A percentile compares a stretch with the other conserved stretches of the same genome.
Evolutionary conservation across 2,888 invertebrate species (phyloP).

Genomic region (Latheticus oryzae): DNA sequence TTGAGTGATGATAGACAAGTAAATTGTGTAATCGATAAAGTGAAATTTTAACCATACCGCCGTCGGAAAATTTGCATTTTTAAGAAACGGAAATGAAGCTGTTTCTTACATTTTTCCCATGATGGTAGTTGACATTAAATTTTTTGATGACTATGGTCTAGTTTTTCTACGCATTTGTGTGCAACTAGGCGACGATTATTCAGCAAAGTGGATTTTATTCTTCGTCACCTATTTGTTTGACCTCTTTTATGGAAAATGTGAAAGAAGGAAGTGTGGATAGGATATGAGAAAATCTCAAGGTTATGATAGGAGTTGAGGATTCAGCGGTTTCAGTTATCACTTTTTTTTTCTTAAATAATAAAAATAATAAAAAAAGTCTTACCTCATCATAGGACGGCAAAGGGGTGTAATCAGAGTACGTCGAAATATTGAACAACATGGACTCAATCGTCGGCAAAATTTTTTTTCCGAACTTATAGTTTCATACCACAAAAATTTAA

Average conservation of each 20-base stretch:
- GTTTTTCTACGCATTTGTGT: constrained; percentile 24
- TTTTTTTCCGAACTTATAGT: no score
- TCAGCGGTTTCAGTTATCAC: background rate
- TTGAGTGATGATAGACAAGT: background rate
- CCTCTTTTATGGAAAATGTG: no score
- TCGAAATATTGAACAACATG: constrained; percentile 58
- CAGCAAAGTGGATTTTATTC: constrained; percentile 28
- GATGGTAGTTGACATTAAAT: constrained; percentile 21
- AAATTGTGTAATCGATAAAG: no score
- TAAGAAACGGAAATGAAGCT: constrained; percentile 1
- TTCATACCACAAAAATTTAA: constrained; percentile 28
- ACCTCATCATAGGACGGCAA: constrained; percentile 57
- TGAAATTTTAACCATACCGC: no score
- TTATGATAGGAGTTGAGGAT: no score
- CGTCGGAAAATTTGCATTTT: constrained; percentile 5
- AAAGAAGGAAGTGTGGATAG: no score
- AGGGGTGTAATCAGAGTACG: constrained; percentile 54
- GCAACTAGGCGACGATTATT: constrained; percentile 25
- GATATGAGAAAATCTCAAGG: no score
- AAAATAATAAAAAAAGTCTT: constrained; percentile 7
- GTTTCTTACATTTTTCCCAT: constrained; percentile 13
- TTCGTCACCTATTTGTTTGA: constrained; percentile 24
- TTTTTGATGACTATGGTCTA: constrained; percentile 23
- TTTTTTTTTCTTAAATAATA: background rate
- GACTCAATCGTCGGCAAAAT: no score